Evolutionary conservation across 2,113 vertebrate genomes (phyloP).

Genomic region (Azemiops feae): DNA sequence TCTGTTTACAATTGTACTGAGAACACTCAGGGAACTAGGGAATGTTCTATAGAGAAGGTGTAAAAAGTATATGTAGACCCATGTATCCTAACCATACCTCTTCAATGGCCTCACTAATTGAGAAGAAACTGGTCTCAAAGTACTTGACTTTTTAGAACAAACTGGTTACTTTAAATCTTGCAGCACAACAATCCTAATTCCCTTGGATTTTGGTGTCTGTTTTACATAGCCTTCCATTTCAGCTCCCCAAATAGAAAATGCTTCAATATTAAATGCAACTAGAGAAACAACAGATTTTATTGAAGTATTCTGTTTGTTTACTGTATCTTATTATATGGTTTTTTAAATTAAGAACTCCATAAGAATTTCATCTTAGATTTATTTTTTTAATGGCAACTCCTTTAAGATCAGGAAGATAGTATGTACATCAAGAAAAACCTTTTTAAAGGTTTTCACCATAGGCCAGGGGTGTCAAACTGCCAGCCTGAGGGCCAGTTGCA

Average conservation of each 20-base stretch:
- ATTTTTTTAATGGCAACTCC: constrained; percentile 35
- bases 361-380: constrained; percentile 41
- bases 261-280: neutral
- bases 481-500: no score
- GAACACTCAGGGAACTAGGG: neutral
- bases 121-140: neutral
- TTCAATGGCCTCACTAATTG: neutral
- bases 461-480: neutral
- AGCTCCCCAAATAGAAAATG: neutral
- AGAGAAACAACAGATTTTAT: neutral
- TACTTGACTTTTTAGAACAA: neutral
- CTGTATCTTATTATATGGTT: neutral
- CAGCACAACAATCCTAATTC: neutral
- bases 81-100: neutral
- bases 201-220: neutral
- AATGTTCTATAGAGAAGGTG: neutral
- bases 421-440: constrained; percentile 16
- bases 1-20: neutral
- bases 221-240: neutral
- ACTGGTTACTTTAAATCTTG: neutral
- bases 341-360: constrained; percentile 40
- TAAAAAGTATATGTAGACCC: neutral
- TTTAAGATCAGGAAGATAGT: constrained; percentile 43
- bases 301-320: neutral
- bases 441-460: constrained; percentile 9